phyloP scores from a whole-genome alignment of 2,797 vertebrate genomes.

The Phataginus tricuspis region DNA sequence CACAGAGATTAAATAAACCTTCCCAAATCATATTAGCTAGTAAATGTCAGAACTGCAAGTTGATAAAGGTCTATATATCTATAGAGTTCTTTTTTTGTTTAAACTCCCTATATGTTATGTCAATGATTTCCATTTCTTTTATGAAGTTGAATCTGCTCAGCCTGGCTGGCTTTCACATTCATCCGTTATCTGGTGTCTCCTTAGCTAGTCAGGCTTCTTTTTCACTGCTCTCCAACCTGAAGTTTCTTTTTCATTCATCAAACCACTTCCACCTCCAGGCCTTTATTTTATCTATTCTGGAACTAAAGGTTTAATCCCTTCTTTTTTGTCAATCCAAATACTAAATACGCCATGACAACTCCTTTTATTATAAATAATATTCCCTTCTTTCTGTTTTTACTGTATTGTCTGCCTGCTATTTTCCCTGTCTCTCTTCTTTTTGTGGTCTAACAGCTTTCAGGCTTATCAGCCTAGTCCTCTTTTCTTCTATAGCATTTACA shows the following conservation, averaged over 20 bases:
- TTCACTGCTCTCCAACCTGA: background rate
- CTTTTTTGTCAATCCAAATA: background rate
- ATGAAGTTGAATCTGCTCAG: background rate
- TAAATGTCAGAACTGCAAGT: background rate
- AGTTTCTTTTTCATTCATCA: background rate
- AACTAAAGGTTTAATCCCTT: background rate
- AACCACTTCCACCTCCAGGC: background rate
- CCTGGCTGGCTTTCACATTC: background rate
- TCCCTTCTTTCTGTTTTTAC: background rate
- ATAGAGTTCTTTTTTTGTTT: background rate
- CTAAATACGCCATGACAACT: background rate
- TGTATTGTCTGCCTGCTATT: background rate
- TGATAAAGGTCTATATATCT: background rate
- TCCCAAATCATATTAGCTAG: background rate
- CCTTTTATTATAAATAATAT: background rate
- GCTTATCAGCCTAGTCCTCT: background rate
- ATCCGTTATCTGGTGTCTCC: background rate
- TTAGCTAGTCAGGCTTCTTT: background rate
- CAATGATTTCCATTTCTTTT: background rate
- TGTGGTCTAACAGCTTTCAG: background rate
- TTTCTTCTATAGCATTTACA: background rate
- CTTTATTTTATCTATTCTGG: slow-evolving; percentile 8
- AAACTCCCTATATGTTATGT: background rate
- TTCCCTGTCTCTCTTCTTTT: background rate
- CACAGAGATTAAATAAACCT: background rate